Conservation (phyloP, 2,113 vertebrate genomes). For the Pangasianodon hypophthalmus region DNA sequence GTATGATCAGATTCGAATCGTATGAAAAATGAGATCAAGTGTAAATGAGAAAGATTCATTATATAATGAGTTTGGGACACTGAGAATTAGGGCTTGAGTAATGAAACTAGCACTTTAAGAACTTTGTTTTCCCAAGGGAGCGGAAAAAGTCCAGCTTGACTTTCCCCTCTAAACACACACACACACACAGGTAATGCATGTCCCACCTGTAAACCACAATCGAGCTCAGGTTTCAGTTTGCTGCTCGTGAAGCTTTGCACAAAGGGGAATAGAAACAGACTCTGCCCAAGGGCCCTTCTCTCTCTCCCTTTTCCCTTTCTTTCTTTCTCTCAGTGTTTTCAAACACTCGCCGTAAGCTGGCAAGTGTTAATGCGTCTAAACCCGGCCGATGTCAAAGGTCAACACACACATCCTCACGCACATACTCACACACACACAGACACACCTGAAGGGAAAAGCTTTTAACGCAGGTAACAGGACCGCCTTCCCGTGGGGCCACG, state of each 20-base stretch:
- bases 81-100: neutral
- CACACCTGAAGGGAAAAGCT: constrained; percentile 51
- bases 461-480: constrained; percentile 47
- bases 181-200: constrained; percentile 37
- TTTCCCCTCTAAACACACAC: neutral
- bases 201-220: constrained; percentile 49
- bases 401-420: constrained; percentile 37
- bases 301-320: constrained; percentile 47
- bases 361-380: constrained; percentile 48
- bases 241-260: constrained; percentile 41
- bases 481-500: constrained; percentile 34
- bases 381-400: constrained; percentile 49
- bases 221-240: constrained; percentile 48
- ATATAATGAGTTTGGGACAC: neutral
- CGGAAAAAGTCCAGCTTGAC: neutral
- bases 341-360: constrained; percentile 44
- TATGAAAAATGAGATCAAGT: neutral
- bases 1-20: neutral
- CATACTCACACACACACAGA: constrained; percentile 32
- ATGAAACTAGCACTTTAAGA: neutral
- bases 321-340: constrained; percentile 51
- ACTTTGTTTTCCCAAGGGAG: neutral
- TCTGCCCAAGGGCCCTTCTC: constrained; percentile 51
- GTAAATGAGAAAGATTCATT: neutral
- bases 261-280: constrained; percentile 32